phyloP scores from a whole-genome alignment of 2,797 vertebrate species.

The Leuciscus waleckii region DNA sequence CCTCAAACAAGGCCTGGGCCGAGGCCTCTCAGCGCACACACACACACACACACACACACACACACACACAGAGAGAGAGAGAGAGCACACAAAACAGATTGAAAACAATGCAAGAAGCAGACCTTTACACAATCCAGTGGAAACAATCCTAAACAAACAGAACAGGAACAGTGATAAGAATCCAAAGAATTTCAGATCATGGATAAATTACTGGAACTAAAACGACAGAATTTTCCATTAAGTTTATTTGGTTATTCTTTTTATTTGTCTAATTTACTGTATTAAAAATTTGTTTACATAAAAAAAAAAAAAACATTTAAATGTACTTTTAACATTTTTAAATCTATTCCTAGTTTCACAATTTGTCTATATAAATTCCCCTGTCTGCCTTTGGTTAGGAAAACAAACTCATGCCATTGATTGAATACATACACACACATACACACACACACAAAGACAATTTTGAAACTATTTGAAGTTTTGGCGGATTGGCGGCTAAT shows the following conservation, averaged over 20 bases:
- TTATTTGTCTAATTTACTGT: not conserved
- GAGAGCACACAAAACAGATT: conserved; percentile 52
- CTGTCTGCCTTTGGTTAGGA: too few species aligned
- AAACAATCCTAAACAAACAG: conserved; percentile 84
- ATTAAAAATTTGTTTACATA: not conserved
- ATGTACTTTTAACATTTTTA: not conserved
- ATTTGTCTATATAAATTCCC: too few species aligned
- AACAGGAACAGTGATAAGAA: conserved; percentile 85
- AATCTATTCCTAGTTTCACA: not conserved
- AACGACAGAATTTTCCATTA: conserved; percentile 31
- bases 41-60: conserved; percentile 36
- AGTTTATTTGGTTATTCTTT: not conserved
- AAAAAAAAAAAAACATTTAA: too few species aligned
- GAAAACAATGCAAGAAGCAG: conserved; percentile 72
- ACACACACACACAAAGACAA: too few species aligned
- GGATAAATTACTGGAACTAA: too few species aligned
- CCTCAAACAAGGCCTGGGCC: conserved; percentile 90
- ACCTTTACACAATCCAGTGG: conserved; percentile 80
- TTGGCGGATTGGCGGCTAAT: too few species aligned
- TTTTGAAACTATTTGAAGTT: too few species aligned
- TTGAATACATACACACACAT: too few species aligned
- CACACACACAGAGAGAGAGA: conserved; percentile 59
- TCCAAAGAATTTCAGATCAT: conserved; percentile 62
- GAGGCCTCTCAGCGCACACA: conserved; percentile 69
- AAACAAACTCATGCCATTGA: too few species aligned